Evolutionary conservation across 2,888 invertebrate genomes (phyloP).

Genomic region (Torymus auratus): DNA sequence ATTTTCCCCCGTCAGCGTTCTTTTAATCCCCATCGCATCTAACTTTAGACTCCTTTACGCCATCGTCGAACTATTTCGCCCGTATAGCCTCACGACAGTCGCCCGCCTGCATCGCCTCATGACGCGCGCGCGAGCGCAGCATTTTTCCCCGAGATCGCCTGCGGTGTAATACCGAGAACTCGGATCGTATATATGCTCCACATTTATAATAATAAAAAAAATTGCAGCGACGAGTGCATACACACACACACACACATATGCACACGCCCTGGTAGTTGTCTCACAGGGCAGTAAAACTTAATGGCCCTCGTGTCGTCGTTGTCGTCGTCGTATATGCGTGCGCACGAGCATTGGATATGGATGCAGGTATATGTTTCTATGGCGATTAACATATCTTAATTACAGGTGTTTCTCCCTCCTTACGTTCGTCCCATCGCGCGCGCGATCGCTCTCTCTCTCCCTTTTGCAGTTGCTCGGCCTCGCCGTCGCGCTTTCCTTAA

Average conservation of each 20-base stretch:
- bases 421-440: slow-evolving; percentile 58
- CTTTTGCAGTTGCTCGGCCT: slow-evolving; percentile 17
- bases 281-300: slow-evolving; percentile 48
- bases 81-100: not conserved
- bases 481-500: slow-evolving; percentile 54
- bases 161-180: too few relatives aligned
- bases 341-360: slow-evolving; percentile 42
- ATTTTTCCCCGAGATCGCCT: too few relatives aligned
- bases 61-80: slow-evolving; percentile 2
- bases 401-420: slow-evolving; percentile 68
- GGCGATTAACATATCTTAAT: slow-evolving; percentile 72
- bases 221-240: too few relatives aligned
- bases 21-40: slow-evolving; percentile 8
- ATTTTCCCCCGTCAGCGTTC: not conserved
- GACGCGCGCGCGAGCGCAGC: too few relatives aligned
- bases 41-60: slow-evolving; percentile 4
- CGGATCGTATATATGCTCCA: too few relatives aligned
- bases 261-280: not conserved
- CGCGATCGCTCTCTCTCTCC: slow-evolving; percentile 64
- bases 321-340: not conserved
- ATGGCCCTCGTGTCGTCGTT: slow-evolving; percentile 40
- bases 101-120: too few relatives aligned
- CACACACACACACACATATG: too few relatives aligned
- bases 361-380: slow-evolving; percentile 60
- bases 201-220: too few relatives aligned